Evolutionary conservation across 1,140 invertebrate genomes (phyloP), one percentile per base, ranked within the genome.

Genomic region (Pogonomyrmex californicus): DNA sequence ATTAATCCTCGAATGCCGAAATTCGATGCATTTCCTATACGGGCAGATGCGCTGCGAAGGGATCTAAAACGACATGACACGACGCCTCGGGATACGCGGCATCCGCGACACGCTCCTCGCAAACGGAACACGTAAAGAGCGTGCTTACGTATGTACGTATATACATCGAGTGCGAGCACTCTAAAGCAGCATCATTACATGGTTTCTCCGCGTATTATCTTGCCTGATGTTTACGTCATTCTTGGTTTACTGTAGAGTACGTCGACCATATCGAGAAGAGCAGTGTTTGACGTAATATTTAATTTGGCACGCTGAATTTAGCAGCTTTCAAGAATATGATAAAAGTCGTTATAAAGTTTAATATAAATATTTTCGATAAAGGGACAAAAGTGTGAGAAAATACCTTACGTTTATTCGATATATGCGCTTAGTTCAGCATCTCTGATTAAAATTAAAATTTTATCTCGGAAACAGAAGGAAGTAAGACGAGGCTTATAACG

Each of bases 1-100:
- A 83, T 83, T 83, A 83, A 83, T 83, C 70, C 79, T 75, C 79
- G 41, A 83, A 83, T 73, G 30, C 54, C 79, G 33, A 68, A 54
- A 81, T 81, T 70, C 65, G 49, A 68, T 71, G 68, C 79, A 47
- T 83, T 60, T 62, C 68, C 38, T 71, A 23, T 47, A 14, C 79
- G 30, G 68, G 60, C 44, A 60, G 14, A 83, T 47, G 56, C 7
- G 30, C 41, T 36, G 41, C 66, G 62, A 65, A 65, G 76, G 60
- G 76, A 30, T 51, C 79, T 71, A 14, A 66, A 77, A 79, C 78
- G 51, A 58, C 51, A 38, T 54, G 17, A 23, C 65, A 68, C 49
- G 36, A 56, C 36, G 63, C 77, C 77, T 81, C 77, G 47, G 63
- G 77, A 51, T 44, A 56, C 23, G 12, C 49, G 38, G 51, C 38